Base-by-base conservation (phyloP, 2,113 vertebrate genomes). In the Bos indicus region DNA sequence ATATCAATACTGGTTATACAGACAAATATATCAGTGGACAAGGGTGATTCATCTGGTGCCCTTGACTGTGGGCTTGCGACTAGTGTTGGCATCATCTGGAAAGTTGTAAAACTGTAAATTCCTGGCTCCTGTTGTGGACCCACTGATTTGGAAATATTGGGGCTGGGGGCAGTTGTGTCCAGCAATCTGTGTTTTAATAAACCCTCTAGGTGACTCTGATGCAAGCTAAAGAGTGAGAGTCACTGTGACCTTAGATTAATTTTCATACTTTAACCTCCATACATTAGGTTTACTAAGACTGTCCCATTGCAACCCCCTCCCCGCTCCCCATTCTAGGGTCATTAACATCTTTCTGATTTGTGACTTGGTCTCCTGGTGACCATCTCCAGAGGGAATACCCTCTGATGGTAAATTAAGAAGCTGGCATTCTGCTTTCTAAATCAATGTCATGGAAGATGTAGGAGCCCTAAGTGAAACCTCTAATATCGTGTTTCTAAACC, bases 301-400 rank as follows among this genome's bases (percentile, higher is more conserved):
- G 26, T 26, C 33, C 21, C 28, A 30, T 48, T 51, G 28, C 46
- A 33, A 14, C 23, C 36, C 40, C 40, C 13, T 15, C 12, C 52
- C 21, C 33, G 4, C 3, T 4, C 30, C 43, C 28, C 82, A 33
- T 93, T 87, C 25, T 59, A 77, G 56, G 36, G 56, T 64, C 62
- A 62, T 93, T 60, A 88, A 57, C 89, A 95, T 94, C 86, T 54
- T 94, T 60, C 64, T 96, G 86, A 97, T 97, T 96, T 97, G 96
- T 95, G 93, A 54, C 74, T 94, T 54, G 48, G 56, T 90, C 28
- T 93, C n/a, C 48, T 74, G 54, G 40, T 89, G 93, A 93, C 93
- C 93, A 56, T 74, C 77, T 97, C 87, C 95, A 92, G 89, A 90
- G 95, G 67, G 90, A 62, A 56, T 80, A 85, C 90, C 19, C 64